Evolutionary conservation across 2,113 vertebrate genomes (phyloP).

Genomic region (Corvus hawaiiensis): DNA sequence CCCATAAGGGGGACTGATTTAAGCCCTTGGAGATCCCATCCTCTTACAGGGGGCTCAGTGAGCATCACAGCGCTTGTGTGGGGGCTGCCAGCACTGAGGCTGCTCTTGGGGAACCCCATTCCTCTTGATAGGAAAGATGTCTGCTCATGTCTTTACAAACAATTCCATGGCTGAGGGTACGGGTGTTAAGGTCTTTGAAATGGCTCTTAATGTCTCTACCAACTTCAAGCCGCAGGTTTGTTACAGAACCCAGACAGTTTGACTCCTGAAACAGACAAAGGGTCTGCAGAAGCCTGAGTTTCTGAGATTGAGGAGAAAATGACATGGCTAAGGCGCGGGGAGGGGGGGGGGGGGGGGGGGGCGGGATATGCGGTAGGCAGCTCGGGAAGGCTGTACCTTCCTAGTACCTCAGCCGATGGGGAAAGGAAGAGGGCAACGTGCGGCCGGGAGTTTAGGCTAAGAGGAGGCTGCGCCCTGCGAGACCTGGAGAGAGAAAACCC

Average conservation of each 20-base stretch:
- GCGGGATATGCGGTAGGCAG: not conserved
- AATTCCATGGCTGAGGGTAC: not conserved
- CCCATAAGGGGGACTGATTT: not conserved
- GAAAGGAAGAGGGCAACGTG: not conserved
- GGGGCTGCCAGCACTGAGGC: not conserved
- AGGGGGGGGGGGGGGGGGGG: not conserved
- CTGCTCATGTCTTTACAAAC: not conserved
- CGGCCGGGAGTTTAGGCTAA: not conserved
- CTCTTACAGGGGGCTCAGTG: not conserved
- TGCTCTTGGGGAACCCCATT: not conserved
- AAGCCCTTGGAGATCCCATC: not conserved
- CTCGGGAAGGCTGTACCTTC: not conserved
- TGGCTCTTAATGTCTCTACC: not conserved
- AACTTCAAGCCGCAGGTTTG: not conserved
- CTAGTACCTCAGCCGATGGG: not conserved
- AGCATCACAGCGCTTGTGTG: not conserved
- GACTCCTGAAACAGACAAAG: not conserved
- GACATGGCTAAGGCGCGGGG: not conserved
- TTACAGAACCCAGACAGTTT: not conserved
- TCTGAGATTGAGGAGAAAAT: not conserved
- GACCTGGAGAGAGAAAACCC: not conserved
- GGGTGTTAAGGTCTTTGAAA: not conserved
- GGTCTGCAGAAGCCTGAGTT: not conserved
- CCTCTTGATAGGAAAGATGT: not conserved
- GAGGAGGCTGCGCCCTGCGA: not conserved